phyloP scores from a whole-genome alignment of 2,797 vertebrate species.

The Malacoraja senta region DNA sequence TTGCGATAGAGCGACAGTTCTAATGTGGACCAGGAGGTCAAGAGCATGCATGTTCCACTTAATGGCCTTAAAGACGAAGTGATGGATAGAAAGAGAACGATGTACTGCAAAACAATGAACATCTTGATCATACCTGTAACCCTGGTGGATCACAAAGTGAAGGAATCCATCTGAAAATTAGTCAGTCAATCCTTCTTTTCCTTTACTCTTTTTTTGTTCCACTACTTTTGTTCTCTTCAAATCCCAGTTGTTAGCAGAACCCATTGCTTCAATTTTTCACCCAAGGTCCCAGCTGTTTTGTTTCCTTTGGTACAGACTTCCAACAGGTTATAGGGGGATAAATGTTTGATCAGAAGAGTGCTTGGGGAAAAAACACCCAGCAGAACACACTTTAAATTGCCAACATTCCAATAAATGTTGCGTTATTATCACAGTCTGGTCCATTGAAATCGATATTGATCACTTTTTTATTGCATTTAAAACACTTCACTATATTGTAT shows the following conservation, averaged over 20 bases:
- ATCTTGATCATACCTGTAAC: too few relatives aligned
- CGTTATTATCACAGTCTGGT: not conserved
- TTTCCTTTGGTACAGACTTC: not conserved
- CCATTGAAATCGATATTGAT: not conserved
- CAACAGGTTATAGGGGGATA: not conserved
- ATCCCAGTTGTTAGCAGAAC: too few relatives aligned
- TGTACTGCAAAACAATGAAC: too few relatives aligned
- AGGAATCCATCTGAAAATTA: too few relatives aligned
- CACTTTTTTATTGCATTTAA: not conserved
- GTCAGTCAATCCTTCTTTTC: not conserved
- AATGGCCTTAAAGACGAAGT: too few relatives aligned
- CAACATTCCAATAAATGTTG: not conserved
- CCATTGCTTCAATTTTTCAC: not conserved
- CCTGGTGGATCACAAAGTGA: too few relatives aligned
- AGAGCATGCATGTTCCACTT: too few relatives aligned
- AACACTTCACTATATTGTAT: not conserved
- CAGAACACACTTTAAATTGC: not conserved
- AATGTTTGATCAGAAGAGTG: not conserved
- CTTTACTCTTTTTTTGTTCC: not conserved
- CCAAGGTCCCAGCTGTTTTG: not conserved
- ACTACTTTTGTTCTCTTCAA: too few relatives aligned
- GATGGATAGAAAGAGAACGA: too few relatives aligned
- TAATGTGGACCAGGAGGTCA: too few relatives aligned
- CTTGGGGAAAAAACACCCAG: not conserved
- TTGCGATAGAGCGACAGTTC: too few relatives aligned